A percentile compares a stretch with the other conserved stretches of the same genome.
Evolutionary conservation across 2,797 vertebrate genomes (phyloP).

Genomic region (Linurgus olivaceus): DNA sequence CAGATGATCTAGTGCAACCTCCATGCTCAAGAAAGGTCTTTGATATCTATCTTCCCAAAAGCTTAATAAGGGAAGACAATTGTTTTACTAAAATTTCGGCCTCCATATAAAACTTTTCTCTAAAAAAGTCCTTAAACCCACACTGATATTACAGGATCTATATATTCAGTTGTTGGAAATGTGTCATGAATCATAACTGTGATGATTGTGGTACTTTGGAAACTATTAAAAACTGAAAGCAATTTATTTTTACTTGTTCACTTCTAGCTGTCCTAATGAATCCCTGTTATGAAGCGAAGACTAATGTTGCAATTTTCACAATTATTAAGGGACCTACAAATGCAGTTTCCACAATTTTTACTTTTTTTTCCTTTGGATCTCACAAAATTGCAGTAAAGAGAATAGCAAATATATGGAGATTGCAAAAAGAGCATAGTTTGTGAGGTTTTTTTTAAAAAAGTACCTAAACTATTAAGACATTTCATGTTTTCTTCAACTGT

Average conservation of each 20-base stretch:
- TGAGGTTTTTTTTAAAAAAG: not conserved
- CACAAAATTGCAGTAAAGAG: not conserved
- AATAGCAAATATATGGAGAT: not conserved
- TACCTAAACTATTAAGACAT: not conserved
- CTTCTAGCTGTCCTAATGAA: not conserved
- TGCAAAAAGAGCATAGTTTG: not conserved
- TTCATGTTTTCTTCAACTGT: not conserved
- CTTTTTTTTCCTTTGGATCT: not conserved
- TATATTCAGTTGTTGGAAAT: not conserved
- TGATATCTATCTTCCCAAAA: not conserved
- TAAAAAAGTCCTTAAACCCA: not conserved
- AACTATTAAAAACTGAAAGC: not conserved
- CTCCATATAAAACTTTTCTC: not conserved
- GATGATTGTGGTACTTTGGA: not conserved
- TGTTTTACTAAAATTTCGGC: not conserved
- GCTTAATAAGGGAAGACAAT: not conserved
- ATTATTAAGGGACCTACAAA: not conserved
- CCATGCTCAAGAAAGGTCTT: not conserved
- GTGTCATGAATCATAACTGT: not conserved
- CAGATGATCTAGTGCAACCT: too few species aligned
- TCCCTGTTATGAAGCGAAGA: fast-evolving
- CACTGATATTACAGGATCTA: not conserved
- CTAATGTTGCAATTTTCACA: not conserved
- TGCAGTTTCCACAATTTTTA: not conserved
- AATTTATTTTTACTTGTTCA: not conserved